Conservation (phyloP, 1,140 invertebrate genomes). For the Stegodyphus dumicola region DNA sequence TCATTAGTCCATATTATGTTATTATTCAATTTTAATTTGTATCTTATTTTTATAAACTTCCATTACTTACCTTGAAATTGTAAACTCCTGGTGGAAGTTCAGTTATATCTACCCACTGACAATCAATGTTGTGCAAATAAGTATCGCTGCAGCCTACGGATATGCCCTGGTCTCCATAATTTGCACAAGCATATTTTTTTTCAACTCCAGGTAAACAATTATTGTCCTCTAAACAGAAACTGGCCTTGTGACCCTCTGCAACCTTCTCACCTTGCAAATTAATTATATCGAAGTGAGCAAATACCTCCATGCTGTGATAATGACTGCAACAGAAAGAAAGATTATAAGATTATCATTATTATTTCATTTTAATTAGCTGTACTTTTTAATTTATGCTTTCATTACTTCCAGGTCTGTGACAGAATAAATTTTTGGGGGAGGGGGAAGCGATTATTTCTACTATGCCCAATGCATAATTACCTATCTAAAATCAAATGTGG, state of each 20-base stretch:
- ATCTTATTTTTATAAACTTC: neutral
- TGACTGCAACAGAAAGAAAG: conserved; percentile 76
- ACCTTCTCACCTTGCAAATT: conserved; percentile 78
- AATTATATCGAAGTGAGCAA: conserved; percentile 94
- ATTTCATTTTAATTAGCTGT: no score
- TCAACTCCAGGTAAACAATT: conserved; percentile 75
- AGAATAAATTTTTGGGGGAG: no score
- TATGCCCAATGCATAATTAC: no score
- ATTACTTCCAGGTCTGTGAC: no score
- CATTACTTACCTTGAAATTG: conserved; percentile 79
- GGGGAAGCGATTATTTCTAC: no score
- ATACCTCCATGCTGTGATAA: conserved; percentile 98
- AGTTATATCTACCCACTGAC: conserved; percentile 97
- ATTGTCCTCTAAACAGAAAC: conserved; percentile 96
- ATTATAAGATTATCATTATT: no score
- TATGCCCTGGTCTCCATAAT: conserved; percentile 95
- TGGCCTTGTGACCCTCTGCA: conserved; percentile 96
- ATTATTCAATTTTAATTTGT: neutral
- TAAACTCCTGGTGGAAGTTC: conserved; percentile 88
- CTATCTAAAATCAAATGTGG: no score
- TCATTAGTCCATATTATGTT: neutral
- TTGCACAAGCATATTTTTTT: conserved; percentile 83
- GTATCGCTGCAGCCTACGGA: conserved; percentile 95
- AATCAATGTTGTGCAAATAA: conserved; percentile 93
- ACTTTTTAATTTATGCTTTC: no score